phyloP scores from a whole-genome alignment of 2,888 invertebrate genomes.

The Campoletis raptor region DNA sequence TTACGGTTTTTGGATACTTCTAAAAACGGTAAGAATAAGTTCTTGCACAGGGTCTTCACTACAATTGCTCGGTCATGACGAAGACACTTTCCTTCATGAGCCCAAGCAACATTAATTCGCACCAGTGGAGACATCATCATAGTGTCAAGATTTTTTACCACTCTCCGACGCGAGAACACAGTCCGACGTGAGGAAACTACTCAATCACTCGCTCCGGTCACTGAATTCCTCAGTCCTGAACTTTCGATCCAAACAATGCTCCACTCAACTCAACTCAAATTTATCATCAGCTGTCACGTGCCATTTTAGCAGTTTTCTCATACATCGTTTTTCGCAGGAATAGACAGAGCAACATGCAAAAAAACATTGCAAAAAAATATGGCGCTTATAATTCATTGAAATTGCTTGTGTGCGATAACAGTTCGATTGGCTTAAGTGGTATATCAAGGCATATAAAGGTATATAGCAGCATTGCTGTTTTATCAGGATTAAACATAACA shows the following conservation, averaged over 20 bases:
- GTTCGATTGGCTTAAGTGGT: background rate
- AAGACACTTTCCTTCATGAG: conserved; percentile 55
- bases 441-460: background rate
- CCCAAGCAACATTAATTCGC: conserved; percentile 69
- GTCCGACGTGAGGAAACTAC: conserved; percentile 38
- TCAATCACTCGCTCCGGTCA: conserved; percentile 51
- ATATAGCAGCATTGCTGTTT: background rate
- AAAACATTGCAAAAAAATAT: background rate
- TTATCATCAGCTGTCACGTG: conserved; percentile 64
- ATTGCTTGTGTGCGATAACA: background rate
- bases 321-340: background rate
- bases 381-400: background rate
- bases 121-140: conserved; percentile 64
- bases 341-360: background rate
- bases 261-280: conserved; percentile 63
- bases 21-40: conserved; percentile 7
- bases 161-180: conserved; percentile 45
- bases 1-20: background rate
- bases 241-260: conserved; percentile 58
- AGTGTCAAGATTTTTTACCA: conserved; percentile 70
- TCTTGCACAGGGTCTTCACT: background rate
- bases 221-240: conserved; percentile 39
- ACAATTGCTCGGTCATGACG: conserved; percentile 52
- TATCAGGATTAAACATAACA: background rate
- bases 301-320: conserved; percentile 41